Base-by-base conservation (phyloP, 2,888 invertebrate species). In the Steinernema carpocapsae region DNA sequence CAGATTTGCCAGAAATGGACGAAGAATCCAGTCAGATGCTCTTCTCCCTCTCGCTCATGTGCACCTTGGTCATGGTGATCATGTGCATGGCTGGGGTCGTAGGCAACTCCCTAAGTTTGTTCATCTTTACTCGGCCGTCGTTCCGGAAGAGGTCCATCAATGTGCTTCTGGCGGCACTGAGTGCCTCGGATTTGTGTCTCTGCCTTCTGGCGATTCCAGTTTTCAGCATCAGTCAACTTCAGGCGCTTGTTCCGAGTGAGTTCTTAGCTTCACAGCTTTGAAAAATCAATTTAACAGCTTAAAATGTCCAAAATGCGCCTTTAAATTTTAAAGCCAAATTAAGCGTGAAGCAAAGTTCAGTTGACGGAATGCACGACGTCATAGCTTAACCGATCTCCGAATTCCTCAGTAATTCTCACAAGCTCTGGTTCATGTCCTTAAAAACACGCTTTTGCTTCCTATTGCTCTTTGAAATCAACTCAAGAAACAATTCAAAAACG, bases 71-170 rank as follows among this genome's bases (percentile, higher is more conserved):
- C 12, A 84, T 85, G 84, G 78, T 78, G 12, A 56, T 79, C 19
- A 80, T 84, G 78, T 86, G 85, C 74, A 45, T 85, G 17, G 76
- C 78, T 10, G 86, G 86, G 14, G 79, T 83, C 10, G 32, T 86
- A 14, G 79, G 78, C 71, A 86, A 86, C 76, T 77, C 79, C 17
- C 71, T 86, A 7, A 83, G 84, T 0, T 74, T 86, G 52, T 78
- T 77, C 73, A 83, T 86, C 70, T 86, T 82, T 80, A 84, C 86
- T 14, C 72, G 81, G 24, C 79, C 79, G 17, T 77, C 83, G 26
- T 86, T 85, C 76, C 81, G 84, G 14, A 81, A 83, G 22, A 77
- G 82, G 76, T 85, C 85, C 46, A 86, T 86, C 48, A 86, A 86
- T 76, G 78, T 86, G 43, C 79, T 86, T 17, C 78, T 86, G 29